phyloP scores from a whole-genome alignment of 2,797 vertebrate genomes.

The Enoplosus armatus region DNA sequence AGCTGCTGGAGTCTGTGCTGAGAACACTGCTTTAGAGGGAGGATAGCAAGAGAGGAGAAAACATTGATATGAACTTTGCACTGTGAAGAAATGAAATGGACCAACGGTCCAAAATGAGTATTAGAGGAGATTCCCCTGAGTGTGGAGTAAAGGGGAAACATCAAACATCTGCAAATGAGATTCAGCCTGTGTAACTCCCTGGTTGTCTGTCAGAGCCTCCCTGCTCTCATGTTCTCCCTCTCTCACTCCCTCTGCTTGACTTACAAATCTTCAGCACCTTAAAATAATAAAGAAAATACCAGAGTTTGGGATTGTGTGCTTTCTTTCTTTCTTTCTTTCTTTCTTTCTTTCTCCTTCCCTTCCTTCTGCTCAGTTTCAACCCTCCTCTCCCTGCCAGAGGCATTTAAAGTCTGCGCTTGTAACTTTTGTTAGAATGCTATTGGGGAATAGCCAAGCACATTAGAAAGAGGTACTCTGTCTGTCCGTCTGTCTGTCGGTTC shows the following conservation, averaged over 20 bases:
- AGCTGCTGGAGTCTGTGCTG: not conserved
- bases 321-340: not conserved
- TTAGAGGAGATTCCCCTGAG: slow-evolving; percentile 12
- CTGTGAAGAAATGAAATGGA: slow-evolving; percentile 28
- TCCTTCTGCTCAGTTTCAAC: slow-evolving; percentile 14
- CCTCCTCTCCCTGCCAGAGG: not conserved
- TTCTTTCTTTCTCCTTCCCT: not conserved
- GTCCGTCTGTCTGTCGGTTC: not conserved
- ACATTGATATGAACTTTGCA: slow-evolving; percentile 25
- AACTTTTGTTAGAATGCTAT: slow-evolving; percentile 9
- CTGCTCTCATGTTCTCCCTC: slow-evolving; percentile 10
- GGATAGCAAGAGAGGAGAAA: not conserved
- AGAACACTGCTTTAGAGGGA: not conserved
- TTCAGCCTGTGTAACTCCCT: slow-evolving; percentile 38
- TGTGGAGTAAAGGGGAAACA: slow-evolving; percentile 31
- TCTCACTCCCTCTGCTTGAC: slow-evolving; percentile 33
- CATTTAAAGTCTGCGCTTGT: slow-evolving; percentile 16
- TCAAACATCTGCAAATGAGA: slow-evolving; percentile 62
- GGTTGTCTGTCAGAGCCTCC: slow-evolving; percentile 36
- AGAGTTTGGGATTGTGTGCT: slow-evolving; percentile 10
- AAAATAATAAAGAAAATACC: slow-evolving; percentile 29
- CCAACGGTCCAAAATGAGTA: slow-evolving; percentile 24
- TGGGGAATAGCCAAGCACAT: slow-evolving; percentile 10
- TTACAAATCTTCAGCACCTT: slow-evolving; percentile 31
- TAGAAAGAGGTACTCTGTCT: slow-evolving; percentile 8